Base-by-base conservation (phyloP, 2,888 invertebrate species). In the Mythimna vitellina region DNA sequence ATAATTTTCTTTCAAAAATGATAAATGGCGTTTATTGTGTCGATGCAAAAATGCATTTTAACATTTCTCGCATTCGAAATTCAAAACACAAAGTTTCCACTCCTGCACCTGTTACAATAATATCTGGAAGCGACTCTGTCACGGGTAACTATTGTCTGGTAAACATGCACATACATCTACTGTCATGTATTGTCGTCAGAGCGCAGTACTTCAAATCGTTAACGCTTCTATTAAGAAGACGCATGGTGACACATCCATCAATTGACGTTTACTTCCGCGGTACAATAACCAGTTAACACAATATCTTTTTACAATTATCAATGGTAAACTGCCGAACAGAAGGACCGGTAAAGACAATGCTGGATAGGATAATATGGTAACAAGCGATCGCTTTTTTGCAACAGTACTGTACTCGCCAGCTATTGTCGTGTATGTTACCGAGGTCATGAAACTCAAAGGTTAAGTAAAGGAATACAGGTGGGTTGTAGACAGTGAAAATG, bases 201-300 rank as follows among this genome's bases (percentile, higher is more conserved):
- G 53, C n/a, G 54, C 57, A 65, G 54, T 62, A 54, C 56, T 67
- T 73, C 49, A 69, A 46, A 70, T 78, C 79, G 35, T 82, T 69
- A 65, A 54, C 66, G 51, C 66, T 1, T 58, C 60, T 65, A 64
- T 67, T 81, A 64, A 42, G 35, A 25, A 54, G 54, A 29, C 32
- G 32, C 82, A 35, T 66, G 54, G 58, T 68, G 32, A 69, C 65
- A 22, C 64, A 80, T 78, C 38, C 74, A 82, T 73, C 79, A 80
- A 73, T 78, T 82, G 82, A 62, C 20, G 32, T 78, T 72, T 62
- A 72, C 76, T 80, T 81, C 81, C 80, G 75, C 65, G 83, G 54
- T 80, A 79, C 73, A 78, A 66, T 68, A 65, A 64, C 46, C 78
- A 77, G 57, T 79, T 78, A 69, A 78, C 57, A 82, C 54, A 61